Evolutionary conservation across 2,888 invertebrate genomes (phyloP).

Genomic region (Cryptus armator): DNA sequence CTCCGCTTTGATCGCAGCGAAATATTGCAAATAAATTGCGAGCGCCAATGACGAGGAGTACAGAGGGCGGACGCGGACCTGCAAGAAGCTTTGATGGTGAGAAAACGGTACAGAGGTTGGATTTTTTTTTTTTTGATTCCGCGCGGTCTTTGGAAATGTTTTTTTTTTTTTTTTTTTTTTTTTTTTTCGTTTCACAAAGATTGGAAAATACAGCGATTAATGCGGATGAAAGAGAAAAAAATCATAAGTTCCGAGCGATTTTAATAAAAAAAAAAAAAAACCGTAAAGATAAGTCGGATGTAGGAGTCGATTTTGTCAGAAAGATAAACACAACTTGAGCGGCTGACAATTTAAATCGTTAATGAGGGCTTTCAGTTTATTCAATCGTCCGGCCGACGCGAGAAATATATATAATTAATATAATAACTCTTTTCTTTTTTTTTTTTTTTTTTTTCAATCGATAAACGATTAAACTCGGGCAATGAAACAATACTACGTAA

Average conservation of each 20-base stretch:
- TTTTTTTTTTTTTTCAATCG: neutral
- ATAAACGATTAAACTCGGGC: conserved; percentile 35
- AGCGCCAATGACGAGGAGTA: conserved; percentile 66
- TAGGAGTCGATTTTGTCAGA: neutral
- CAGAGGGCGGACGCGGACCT: conserved; percentile 79
- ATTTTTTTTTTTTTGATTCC: neutral
- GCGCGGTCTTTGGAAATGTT: conserved; percentile 23
- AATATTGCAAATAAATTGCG: conserved; percentile 55
- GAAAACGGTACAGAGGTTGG: conserved; percentile 69
- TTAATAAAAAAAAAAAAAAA: neutral
- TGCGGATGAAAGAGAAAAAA: neutral
- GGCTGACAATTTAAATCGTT: neutral
- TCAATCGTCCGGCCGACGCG: neutral
- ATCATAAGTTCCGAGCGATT: neutral
- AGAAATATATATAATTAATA: neutral
- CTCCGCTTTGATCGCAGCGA: conserved; percentile 52
- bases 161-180: too few species aligned
- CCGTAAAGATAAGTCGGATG: neutral
- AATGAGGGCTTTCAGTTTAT: neutral
- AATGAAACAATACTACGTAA: conserved; percentile 42
- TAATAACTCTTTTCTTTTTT: conserved; percentile 2
- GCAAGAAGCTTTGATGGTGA: conserved; percentile 84
- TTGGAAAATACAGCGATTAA: neutral
- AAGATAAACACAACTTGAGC: neutral
- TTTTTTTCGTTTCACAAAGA: neutral